A percentile compares a stretch with the other conserved stretches of the same genome.
Evolutionary conservation across 2,113 vertebrate genomes (phyloP).

Genomic region (Phasianus colchicus): DNA sequence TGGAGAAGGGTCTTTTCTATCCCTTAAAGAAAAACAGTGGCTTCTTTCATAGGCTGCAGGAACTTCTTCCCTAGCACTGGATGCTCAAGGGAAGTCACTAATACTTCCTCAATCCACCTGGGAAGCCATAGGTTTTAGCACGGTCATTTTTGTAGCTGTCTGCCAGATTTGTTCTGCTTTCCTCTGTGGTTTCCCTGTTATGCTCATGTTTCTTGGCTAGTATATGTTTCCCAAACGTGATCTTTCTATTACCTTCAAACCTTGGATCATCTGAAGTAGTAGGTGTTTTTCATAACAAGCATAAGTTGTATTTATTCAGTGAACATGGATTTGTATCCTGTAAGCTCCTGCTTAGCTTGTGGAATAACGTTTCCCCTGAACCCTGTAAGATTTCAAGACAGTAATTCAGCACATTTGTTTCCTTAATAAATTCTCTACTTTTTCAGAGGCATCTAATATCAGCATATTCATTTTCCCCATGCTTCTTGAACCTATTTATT

Average conservation of each 20-base stretch:
- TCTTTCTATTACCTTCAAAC: not conserved
- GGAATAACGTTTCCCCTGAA: not conserved
- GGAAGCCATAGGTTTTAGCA: not conserved
- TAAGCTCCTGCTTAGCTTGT: not conserved
- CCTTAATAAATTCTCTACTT: not conserved
- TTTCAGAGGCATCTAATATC: not conserved
- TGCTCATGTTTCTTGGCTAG: not conserved
- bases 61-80: not conserved
- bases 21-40: not conserved
- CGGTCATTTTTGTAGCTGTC: not conserved
- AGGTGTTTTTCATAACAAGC: not conserved
- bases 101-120: not conserved
- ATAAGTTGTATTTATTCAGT: not conserved
- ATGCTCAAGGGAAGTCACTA: not conserved
- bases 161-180: not conserved
- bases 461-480: not conserved
- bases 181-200: not conserved
- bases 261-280: not conserved
- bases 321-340: not conserved
- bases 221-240: not conserved
- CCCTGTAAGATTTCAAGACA: not conserved
- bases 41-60: not conserved
- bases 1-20: not conserved
- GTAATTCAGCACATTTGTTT: not conserved
- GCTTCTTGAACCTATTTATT: conserved; percentile 1